Percentiles rank a stretch among this genome's conserved stretches.
Evolutionary conservation across 2,888 invertebrate species (phyloP).

Genomic region (Muscina levida): DNA sequence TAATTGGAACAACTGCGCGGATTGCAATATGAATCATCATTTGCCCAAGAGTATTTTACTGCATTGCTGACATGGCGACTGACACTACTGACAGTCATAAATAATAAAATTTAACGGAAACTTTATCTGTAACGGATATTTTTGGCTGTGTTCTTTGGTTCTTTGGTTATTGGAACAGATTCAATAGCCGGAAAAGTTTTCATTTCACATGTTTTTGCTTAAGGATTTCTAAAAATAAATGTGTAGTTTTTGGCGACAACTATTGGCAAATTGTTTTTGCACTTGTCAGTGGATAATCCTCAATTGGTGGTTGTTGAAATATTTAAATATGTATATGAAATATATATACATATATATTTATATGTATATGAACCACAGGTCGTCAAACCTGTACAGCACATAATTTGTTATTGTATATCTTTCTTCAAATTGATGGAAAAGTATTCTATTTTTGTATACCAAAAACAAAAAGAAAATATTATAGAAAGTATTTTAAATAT

Average conservation of each 20-base stretch:
- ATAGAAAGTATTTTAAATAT: too few relatives aligned
- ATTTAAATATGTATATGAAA: neutral
- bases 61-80: neutral
- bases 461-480: too few relatives aligned
- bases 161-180: neutral
- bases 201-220: neutral
- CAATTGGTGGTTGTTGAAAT: neutral
- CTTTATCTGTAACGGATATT: conserved; percentile 9
- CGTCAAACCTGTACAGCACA: conserved; percentile 14
- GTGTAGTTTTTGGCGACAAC: neutral
- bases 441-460: too few relatives aligned
- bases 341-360: too few relatives aligned
- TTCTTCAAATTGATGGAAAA: too few relatives aligned
- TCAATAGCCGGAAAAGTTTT: neutral
- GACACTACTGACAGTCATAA: conserved; percentile 35
- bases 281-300: neutral
- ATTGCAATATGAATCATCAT: conserved; percentile 22
- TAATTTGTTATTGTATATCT: neutral
- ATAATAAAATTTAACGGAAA: conserved; percentile 41
- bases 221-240: neutral
- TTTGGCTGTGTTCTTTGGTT: neutral
- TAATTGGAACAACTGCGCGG: conserved; percentile 21
- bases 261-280: neutral
- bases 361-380: neutral
- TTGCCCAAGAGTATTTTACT: neutral